Base-by-base conservation (phyloP, 2,797 vertebrate species). In the Scyliorhinus canicula region DNA sequence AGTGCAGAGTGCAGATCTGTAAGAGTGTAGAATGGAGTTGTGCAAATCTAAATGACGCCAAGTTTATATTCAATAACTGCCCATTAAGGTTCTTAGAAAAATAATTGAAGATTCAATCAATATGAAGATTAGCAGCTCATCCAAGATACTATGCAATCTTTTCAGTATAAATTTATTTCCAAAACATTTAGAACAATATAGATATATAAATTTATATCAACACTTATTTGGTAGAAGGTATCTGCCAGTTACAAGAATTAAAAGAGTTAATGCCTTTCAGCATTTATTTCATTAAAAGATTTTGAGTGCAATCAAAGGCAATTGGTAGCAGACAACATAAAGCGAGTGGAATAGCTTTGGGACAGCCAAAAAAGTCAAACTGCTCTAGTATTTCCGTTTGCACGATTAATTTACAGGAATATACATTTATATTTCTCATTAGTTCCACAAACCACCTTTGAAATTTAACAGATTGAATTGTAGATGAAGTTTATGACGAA, bases 21-120 rank as follows among this genome's bases (percentile, higher is more conserved):
- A 65, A 2, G 60, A 65, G 40, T 91, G n/a, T 63, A 21, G 7
- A 44, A 57, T 88, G 31, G 52, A 88, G 31, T 52, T 19, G 52
- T 63, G n/a, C n/a, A 91, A 60, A 65, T 91, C 57, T 91, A 90
- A 90, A 63, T 90, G 14, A n/a, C n/a, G 88, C n/a, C 65, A 90
- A 90, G 55, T 40, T 65, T 91, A 91, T 65, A 65, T 19, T 40
- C 60, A 44, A 9, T 65, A 65, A 44, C 60, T 28, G 21, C 0
- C 2, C 88, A 65, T 44, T 63, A 91, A 65, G 35, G 57, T 3
- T 91, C 57, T 24, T 24, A 47, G 40, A 11, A 26, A 91, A 63
- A 12, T n/a, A 91, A 26, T 1, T 44, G 60, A 44, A 91, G 40
- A 44, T 65, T 55, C 52, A 88, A 31, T 57, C 85, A 88, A n/a